Percentiles rank a stretch among this genome's conserved stretches.
These are phyloP conservation scores for Episyrphus balteatus DNA, from an alignment of 1,140 invertebrate species.

Conservation along the genomic window DNA sequence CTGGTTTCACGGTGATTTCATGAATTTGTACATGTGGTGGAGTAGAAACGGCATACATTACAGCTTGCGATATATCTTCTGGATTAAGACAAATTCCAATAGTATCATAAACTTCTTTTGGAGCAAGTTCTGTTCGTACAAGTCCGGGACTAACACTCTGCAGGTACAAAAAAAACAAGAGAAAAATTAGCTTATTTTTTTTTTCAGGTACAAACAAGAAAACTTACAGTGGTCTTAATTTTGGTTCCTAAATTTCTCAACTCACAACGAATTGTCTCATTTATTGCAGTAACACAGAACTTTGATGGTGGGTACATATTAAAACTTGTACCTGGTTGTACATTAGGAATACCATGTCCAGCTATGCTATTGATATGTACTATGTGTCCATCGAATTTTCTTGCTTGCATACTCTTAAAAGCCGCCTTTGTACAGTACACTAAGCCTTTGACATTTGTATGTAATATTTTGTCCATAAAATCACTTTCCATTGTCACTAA, in stretches of 20 bases:
- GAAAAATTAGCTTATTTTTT: neutral
- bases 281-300: conserved; percentile 55
- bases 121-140: conserved; percentile 43
- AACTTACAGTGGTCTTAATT: conserved; percentile 56
- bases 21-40: conserved; percentile 42
- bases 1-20: conserved; percentile 28
- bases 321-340: conserved; percentile 15
- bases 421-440: conserved; percentile 54
- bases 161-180: conserved; percentile 12
- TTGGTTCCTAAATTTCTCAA: conserved; percentile 43
- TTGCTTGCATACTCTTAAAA: conserved; percentile 51
- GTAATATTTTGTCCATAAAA: conserved; percentile 24
- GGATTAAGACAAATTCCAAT: conserved; percentile 28
- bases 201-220: neutral
- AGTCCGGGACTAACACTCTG: conserved; percentile 49
- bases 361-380: conserved; percentile 57
- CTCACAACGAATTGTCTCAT: conserved; percentile 51
- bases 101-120: conserved; percentile 13
- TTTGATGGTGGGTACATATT: conserved; percentile 56
- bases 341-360: conserved; percentile 40
- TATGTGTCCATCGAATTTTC: conserved; percentile 52
- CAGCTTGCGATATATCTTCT: conserved; percentile 42
- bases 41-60: conserved; percentile 40
- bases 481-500: conserved; percentile 15
- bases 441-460: conserved; percentile 58